Percentiles rank a stretch among this genome's conserved stretches.
Conservation (phyloP, 2,888 invertebrate species). For the Morpho deidamia region DNA sequence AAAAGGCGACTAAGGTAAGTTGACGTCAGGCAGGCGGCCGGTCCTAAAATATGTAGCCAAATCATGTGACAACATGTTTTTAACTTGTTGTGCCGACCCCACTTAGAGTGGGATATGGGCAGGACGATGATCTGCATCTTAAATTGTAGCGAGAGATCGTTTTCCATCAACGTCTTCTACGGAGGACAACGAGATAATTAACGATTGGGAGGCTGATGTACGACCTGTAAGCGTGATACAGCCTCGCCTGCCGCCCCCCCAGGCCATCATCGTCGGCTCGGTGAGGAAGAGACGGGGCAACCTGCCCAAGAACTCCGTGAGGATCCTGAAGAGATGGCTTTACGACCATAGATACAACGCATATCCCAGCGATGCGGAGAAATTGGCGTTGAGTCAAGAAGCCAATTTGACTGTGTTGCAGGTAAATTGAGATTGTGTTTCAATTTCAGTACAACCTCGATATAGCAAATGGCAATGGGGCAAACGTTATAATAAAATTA, state of each 20-base stretch:
- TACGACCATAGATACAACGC: conserved; percentile 97
- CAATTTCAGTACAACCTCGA: too few relatives aligned
- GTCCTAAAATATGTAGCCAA: too few relatives aligned
- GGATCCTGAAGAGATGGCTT: conserved; percentile 94
- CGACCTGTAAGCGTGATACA: conserved; percentile 27
- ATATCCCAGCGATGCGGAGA: conserved; percentile 95
- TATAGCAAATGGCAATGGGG: too few relatives aligned
- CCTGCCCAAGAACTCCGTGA: conserved; percentile 94
- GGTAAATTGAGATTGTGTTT: conserved; percentile 56
- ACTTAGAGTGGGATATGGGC: too few relatives aligned
- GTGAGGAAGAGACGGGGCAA: conserved; percentile 92
- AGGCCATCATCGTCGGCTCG: conserved; percentile 57
- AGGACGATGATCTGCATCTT: too few relatives aligned
- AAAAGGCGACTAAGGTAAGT: too few relatives aligned
- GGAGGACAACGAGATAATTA: conserved; percentile 81
- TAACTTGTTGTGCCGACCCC: too few relatives aligned
- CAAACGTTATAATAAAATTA: too few relatives aligned
- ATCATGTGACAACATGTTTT: too few relatives aligned
- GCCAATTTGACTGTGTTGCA: conserved; percentile 92
- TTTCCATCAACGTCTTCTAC: conserved; percentile 83
- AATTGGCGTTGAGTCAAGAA: conserved; percentile 89
- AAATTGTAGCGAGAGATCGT: conserved; percentile 78
- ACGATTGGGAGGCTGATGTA: conserved; percentile 69
- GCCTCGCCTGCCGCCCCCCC: conserved; percentile 31
- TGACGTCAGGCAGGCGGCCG: too few relatives aligned